Evolutionary conservation across 2,113 vertebrate species (phyloP), one percentile per base, ranked within the genome.

Genomic region (Sinosuthora webbiana): DNA sequence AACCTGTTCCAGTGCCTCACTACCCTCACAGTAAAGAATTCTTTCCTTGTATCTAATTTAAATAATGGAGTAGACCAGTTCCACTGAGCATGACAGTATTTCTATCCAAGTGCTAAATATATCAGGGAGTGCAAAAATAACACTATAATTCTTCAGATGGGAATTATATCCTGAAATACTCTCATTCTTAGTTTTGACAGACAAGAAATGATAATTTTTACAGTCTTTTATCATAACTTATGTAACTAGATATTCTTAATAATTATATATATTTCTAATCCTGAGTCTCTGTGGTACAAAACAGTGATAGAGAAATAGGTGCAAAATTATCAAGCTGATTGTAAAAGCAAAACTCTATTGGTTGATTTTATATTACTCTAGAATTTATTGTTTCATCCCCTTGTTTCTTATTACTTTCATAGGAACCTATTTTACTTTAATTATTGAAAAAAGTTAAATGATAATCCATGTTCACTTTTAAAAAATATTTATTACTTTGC

Each of bases 141-240:
- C 68, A 56, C 44, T 41, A 35, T 67, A 73, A 83, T 93, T 76
- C 74, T 87, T 95, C 73, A 84, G 39, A 84, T 93, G 71, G 74
- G 78, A 95, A 93, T 90, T 79, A 55, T 80, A 87, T 69, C 59
- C 78, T 88, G 59, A 96, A 97, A 74, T 83, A 80, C 31, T 71
- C 73, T 64, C 49, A 57, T 83, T 95, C 81, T 94, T 75, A 90
- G 75, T 49, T 94, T 91, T 95, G 90, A 90, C 83, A 90, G 86
- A 92, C 42, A 87, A 63, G 83, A 88, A 62, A 33, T 81, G 35
- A 47, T 77, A 82, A 80, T 65, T 84, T 45, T 88, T 65, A 62
- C 21, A 76, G 30, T 42, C 53, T 94, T 80, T 90, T 41, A 64
- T 68, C 53, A 68, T 57, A 75, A 63, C 41, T 95, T 85, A 82